Evolutionary conservation across 2,113 vertebrate species (phyloP).

Genomic region (Polypterus bichir): DNA sequence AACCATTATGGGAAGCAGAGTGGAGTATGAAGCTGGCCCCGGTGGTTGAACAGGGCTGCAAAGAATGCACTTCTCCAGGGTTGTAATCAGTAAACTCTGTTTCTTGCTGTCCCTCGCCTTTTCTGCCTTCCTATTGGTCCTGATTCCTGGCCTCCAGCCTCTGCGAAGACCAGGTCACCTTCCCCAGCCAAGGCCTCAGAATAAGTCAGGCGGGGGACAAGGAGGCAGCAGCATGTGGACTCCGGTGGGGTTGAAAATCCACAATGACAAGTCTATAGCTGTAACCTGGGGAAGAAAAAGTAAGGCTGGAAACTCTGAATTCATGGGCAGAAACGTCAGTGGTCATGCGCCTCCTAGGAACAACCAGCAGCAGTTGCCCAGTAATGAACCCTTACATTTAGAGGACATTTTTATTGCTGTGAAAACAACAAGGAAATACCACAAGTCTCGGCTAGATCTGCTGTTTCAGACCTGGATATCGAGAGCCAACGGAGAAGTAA

Average conservation of each 20-base stretch:
- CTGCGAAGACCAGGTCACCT: constrained; percentile 20
- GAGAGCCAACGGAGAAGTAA: constrained; percentile 67
- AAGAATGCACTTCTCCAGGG: constrained; percentile 58
- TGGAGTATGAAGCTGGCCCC: constrained; percentile 33
- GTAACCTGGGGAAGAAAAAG: too few species aligned
- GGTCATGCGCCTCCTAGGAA: background rate
- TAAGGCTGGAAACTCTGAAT: background rate
- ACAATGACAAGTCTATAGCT: background rate
- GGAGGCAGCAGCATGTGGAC: background rate
- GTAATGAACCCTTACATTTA: constrained; percentile 45
- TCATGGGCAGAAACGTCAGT: background rate
- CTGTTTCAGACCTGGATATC: constrained; percentile 89
- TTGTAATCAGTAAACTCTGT: constrained; percentile 63
- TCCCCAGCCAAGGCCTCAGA: constrained; percentile 30
- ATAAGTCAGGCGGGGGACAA: constrained; percentile 14
- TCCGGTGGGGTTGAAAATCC: too few species aligned
- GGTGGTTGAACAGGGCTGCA: constrained; percentile 42
- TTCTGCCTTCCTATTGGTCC: constrained; percentile 62
- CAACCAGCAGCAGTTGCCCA: constrained; percentile 9
- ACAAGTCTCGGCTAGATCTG: constrained; percentile 68
- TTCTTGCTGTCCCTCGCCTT: constrained; percentile 62
- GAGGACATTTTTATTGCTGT: constrained; percentile 87
- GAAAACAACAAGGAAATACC: constrained; percentile 87
- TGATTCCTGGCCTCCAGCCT: constrained; percentile 51
- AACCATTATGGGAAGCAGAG: constrained; percentile 34